A percentile compares a stretch with the other conserved stretches of the same genome.
Conservation (phyloP, 2,797 vertebrate genomes). For the Phrynocephalus guinanensis region DNA sequence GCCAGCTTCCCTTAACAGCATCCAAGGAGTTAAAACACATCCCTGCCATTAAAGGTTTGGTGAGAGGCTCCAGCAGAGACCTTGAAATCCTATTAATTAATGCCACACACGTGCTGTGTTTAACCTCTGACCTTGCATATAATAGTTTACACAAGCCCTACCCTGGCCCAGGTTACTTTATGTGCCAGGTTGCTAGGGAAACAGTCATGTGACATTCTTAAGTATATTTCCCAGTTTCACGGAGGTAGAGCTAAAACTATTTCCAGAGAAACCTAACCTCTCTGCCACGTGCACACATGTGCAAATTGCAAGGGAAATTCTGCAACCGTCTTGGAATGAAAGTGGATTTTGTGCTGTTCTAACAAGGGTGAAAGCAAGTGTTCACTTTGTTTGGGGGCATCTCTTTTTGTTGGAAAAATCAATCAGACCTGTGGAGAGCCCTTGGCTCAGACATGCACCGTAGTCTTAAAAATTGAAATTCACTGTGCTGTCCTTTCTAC, state of each 20-base stretch:
- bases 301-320: too few relatives aligned
- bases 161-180: constrained; percentile 39
- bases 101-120: constrained; percentile 76
- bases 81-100: constrained; percentile 74
- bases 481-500: not conserved
- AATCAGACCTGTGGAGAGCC: too few relatives aligned
- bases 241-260: not conserved
- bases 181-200: not conserved
- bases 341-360: not conserved
- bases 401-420: not conserved
- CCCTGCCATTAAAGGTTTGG: constrained; percentile 62
- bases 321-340: too few relatives aligned
- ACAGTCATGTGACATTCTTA: not conserved
- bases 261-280: not conserved
- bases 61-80: constrained; percentile 65
- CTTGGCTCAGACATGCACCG: not conserved
- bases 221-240: not conserved
- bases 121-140: constrained; percentile 73
- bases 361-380: not conserved
- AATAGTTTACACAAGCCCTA: constrained; percentile 74
- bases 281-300: accelerated
- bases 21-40: constrained; percentile 62
- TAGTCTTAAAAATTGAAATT: not conserved
- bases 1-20: constrained; percentile 18
- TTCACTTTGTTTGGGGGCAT: not conserved